A percentile compares a stretch with the other conserved stretches of the same genome.
Conservation (phyloP, 2,888 invertebrate genomes). For the Harmothoe impar region DNA sequence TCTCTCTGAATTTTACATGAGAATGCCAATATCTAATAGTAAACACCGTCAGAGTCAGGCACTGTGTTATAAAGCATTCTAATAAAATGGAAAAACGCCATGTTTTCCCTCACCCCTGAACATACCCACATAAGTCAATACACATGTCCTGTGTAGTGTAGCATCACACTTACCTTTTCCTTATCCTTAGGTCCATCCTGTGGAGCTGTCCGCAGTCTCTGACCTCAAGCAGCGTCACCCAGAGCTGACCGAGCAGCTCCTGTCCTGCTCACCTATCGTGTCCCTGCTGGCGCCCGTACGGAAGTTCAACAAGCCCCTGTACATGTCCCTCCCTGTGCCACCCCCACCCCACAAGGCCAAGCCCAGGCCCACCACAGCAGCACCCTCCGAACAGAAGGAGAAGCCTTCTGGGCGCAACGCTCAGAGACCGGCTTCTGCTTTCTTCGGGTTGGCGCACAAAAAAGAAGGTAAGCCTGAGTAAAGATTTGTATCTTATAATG, state of each 20-base stretch:
- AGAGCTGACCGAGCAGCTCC: constrained; percentile 72
- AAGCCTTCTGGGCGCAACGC: not conserved
- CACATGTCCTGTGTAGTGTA: too few relatives aligned
- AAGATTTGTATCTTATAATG: too few relatives aligned
- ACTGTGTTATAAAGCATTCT: too few relatives aligned
- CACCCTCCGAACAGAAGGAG: constrained; percentile 49
- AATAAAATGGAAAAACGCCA: too few relatives aligned
- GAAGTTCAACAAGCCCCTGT: constrained; percentile 73
- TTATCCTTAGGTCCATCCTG: constrained; percentile 78
- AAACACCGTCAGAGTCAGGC: too few relatives aligned
- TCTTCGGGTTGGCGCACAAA: constrained; percentile 48
- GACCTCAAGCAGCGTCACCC: constrained; percentile 74
- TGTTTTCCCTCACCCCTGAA: too few relatives aligned
- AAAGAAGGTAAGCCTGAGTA: constrained; percentile 64
- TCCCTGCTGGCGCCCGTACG: constrained; percentile 69
- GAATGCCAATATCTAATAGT: too few relatives aligned
- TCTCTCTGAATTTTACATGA: too few relatives aligned
- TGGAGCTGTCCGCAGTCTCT: constrained; percentile 74
- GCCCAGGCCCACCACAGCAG: constrained; percentile 75
- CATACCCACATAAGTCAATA: too few relatives aligned
- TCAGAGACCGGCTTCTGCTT: constrained; percentile 62
- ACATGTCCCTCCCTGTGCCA: constrained; percentile 76
- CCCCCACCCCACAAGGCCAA: constrained; percentile 70
- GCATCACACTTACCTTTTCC: too few relatives aligned
- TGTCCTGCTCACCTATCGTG: constrained; percentile 76